Evolutionary conservation across 1,140 invertebrate genomes (phyloP).

Genomic region (Helicoverpa armigera): DNA sequence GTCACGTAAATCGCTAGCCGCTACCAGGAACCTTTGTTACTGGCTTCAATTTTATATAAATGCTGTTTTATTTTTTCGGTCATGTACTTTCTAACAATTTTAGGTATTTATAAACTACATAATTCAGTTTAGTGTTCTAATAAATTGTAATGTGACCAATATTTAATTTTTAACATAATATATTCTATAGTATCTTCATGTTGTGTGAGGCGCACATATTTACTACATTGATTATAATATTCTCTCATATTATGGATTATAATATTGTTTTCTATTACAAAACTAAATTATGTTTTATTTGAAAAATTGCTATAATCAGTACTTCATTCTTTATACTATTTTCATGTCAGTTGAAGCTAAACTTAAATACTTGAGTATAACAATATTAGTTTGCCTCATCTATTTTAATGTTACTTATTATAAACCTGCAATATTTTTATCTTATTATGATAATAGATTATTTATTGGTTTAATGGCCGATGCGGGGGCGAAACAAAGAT

Average conservation of each 20-base stretch:
- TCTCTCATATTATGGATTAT: conserved; percentile 68
- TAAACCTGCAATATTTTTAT: conserved; percentile 75
- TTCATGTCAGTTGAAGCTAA: conserved; percentile 57
- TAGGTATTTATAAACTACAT: too few species aligned
- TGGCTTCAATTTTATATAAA: too few species aligned
- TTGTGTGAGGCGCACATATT: conserved; percentile 15
- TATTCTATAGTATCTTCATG: too few species aligned
- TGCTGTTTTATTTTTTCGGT: too few species aligned
- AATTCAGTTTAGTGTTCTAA: too few species aligned
- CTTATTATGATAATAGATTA: conserved; percentile 69
- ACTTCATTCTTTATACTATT: conserved; percentile 27
- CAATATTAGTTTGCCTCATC: conserved; percentile 59
- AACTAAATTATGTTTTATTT: conserved; percentile 70
- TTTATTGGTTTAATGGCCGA: conserved; percentile 63
- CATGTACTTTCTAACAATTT: too few species aligned
- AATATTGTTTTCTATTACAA: conserved; percentile 71
- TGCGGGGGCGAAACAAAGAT: conserved; percentile 54
- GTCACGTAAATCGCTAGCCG: too few species aligned
- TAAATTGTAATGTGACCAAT: too few species aligned
- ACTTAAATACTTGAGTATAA: conserved; percentile 60
- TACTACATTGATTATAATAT: conserved; percentile 63
- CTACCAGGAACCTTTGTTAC: too few species aligned
- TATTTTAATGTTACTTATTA: conserved; percentile 67
- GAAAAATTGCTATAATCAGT: conserved; percentile 61
- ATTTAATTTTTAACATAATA: too few species aligned